Base-by-base conservation (phyloP, 2,888 invertebrate genomes). In the Cyaniris semiargus region DNA sequence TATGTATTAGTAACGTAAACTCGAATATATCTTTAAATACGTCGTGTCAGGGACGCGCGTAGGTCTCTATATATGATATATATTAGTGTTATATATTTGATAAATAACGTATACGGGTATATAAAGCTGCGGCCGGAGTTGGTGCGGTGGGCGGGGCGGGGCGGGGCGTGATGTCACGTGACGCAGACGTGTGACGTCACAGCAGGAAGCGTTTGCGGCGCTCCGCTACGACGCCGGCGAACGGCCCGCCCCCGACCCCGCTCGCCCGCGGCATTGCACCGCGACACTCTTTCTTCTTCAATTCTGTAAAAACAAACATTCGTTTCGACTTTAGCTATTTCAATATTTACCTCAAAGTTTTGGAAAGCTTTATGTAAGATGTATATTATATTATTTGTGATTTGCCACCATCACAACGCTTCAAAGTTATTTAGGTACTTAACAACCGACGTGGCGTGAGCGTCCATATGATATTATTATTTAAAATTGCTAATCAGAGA, bases 201-300 rank as follows among this genome's bases (percentile, higher is more conserved):
- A 53, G 38, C 23, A 27, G 74, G 92, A 96, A 96, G 87, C 95
- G 95, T 90, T 96, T 96, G 91, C 95, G 95, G 86, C 96, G 95
- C 91, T 96, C 96, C 85, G 96, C 96, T 92, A 96, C 96, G 95
- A 96, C 95, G 89, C 96, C 96, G 89, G 94, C 95, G 85, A 95
- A 95, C 86, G 95, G 95, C 86, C 91, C 89, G 92, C 88, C 85
- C 82, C 85, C 83, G 80, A 88, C 88, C 76, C 86, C 85, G 83
- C 90, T 18, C 15, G 53, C 88, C 81, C 88, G 18, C 27, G 27
- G 15, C 66, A 2, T 89, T 82, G 92, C 88, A 84, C 94, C 92
- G 80, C 92, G 91, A 53, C 71, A 71, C 21, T 53, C 74, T 81
- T 89, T 85, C 78, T 85, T 79, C 80, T 84, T 91, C 83, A 92